Evolutionary conservation across 2,113 vertebrate genomes (phyloP), one percentile per base, ranked within the genome.

Genomic region (Meles meles): DNA sequence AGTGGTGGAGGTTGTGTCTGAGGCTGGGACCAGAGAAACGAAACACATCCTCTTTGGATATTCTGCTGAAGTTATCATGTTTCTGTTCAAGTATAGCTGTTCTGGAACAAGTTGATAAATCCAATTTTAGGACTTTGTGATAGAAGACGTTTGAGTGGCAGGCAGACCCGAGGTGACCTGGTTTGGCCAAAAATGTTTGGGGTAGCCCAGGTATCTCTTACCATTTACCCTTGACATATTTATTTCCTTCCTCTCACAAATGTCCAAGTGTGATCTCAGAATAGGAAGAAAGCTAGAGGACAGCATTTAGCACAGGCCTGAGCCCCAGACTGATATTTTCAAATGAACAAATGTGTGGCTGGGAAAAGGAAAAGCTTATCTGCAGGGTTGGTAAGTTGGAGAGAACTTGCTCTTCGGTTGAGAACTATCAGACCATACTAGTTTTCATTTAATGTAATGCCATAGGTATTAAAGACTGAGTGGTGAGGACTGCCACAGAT

Each of bases 31-130:
- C 0, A 37, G 57, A 37, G 57, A 81, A 71, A 84, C 6, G 90
- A 72, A 92, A 29, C 94, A n/a, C 77, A 52, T 67, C 96, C 39
- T 37, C 39, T 47, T 57, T 21, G 77, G 95, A 34, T 86, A 34
- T 71, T 74, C 72, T 94, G 89, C 92, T 44, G 89, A 96, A 98
- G 97, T 96, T 97, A 59, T 1, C 90, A 34, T 42, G 89, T 80
- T 96, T 91, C 96, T 91, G 93, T 93, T 47, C 76, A 37, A 71
- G 83, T 93, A 21, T 29, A 77, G 47, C 86, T 29, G 87, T 74
- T 81, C 34, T 52, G 37, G 39, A 72, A 34, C 91, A 95, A 96
- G 94, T 96, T 97, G 92, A 49, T 67, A 71, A 71, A 69, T 47
- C 47, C 67, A 34, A 0, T 79, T 83, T 21, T 59, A 71, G 84